phyloP scores from a whole-genome alignment of 2,888 invertebrate genomes.

The Tetrapedia diversipes region DNA sequence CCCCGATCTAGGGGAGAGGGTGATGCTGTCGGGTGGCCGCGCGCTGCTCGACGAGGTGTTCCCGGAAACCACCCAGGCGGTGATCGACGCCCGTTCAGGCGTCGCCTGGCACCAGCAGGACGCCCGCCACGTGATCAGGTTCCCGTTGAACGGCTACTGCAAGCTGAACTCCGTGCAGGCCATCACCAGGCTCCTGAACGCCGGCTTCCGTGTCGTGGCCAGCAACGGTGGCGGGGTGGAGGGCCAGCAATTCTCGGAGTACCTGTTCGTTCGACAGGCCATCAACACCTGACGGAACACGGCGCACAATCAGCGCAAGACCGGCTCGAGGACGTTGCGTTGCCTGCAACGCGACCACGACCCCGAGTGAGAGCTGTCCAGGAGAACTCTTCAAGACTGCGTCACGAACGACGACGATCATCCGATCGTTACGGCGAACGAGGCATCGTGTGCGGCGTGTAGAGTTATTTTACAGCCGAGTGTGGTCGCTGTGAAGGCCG shows the following conservation, averaged over 20 bases:
- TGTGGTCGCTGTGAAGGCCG: too few species aligned
- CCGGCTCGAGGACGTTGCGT: slow-evolving; percentile 57
- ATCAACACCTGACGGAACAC: slow-evolving; percentile 78
- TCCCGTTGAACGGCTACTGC: slow-evolving; percentile 94
- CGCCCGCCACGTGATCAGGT: slow-evolving; percentile 91
- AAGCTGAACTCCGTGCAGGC: slow-evolving; percentile 95
- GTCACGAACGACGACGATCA: slow-evolving; percentile 40
- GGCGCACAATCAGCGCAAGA: slow-evolving; percentile 62
- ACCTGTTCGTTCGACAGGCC: slow-evolving; percentile 89
- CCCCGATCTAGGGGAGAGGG: slow-evolving; percentile 91
- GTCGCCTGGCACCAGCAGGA: slow-evolving; percentile 93
- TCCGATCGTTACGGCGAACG: slow-evolving; percentile 18
- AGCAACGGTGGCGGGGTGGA: slow-evolving; percentile 94
- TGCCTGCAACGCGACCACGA: slow-evolving; percentile 62
- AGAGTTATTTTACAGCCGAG: too few species aligned
- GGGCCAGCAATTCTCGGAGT: slow-evolving; percentile 95
- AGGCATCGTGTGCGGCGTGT: not conserved
- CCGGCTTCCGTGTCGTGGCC: slow-evolving; percentile 90
- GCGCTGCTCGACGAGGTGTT: slow-evolving; percentile 90
- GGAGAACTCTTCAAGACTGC: slow-evolving; percentile 64
- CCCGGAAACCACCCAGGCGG: slow-evolving; percentile 90
- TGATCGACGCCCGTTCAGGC: slow-evolving; percentile 91
- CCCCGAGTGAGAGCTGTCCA: slow-evolving; percentile 66
- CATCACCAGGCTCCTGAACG: slow-evolving; percentile 90
- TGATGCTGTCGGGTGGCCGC: slow-evolving; percentile 92